Percentiles rank a stretch among this genome's conserved stretches.
These are phyloP conservation scores for Pipistrellus nathusii DNA, from an alignment of 2,797 vertebrate species.

Conservation along the genomic window DNA sequence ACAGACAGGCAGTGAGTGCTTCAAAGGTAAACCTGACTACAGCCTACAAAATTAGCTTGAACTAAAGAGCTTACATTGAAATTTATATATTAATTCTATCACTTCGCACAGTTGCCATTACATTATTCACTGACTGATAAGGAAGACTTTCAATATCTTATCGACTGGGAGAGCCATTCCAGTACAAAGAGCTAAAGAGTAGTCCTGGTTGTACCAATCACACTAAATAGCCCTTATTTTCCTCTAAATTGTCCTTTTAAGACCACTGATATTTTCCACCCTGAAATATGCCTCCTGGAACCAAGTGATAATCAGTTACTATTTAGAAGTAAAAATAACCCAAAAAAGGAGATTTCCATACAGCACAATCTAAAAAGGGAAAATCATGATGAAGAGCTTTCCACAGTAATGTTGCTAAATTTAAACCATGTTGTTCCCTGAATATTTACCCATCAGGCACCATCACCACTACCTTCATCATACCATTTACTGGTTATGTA, in stretches of 20 bases:
- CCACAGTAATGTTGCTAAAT: not conserved
- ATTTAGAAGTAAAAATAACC: constrained; percentile 15
- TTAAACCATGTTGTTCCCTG: not conserved
- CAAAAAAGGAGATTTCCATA: constrained; percentile 49
- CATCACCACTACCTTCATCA: not conserved
- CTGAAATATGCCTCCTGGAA: constrained; percentile 26
- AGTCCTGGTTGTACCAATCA: not conserved
- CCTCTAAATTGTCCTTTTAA: not conserved
- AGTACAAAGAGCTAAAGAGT: not conserved
- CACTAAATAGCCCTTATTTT: not conserved
- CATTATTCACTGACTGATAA: not conserved
- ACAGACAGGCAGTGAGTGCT: not conserved
- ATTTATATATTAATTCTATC: not conserved
- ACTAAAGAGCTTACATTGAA: not conserved
- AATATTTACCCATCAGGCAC: not conserved
- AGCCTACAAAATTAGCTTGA: not conserved
- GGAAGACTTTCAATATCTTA: not conserved
- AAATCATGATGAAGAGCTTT: constrained; percentile 47
- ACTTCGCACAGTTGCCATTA: not conserved
- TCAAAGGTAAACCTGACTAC: not conserved
- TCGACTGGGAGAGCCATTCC: not conserved
- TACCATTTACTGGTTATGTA: not conserved
- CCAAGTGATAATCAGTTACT: not conserved
- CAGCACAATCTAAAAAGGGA: constrained; percentile 28
- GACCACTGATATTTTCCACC: constrained; percentile 26